A percentile compares a stretch with the other conserved stretches of the same genome.
phyloP scores from a whole-genome alignment of 2,113 vertebrate genomes.

The Anas platyrhynchos region DNA sequence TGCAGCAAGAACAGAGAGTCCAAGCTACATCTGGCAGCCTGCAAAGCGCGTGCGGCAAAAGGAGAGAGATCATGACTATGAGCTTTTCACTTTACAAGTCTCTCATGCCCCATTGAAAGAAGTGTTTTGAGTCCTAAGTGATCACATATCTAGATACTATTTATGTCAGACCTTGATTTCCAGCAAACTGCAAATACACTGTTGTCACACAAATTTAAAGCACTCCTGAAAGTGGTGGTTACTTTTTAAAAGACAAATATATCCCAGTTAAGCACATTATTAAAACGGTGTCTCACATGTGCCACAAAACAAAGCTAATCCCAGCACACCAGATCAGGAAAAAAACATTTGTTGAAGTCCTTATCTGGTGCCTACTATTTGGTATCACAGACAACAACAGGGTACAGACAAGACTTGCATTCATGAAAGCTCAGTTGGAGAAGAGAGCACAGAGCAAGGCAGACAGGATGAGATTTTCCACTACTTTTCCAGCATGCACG shows the following conservation, averaged over 20 bases:
- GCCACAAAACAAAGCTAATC: not conserved
- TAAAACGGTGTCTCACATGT: not conserved
- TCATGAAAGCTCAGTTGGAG: rapidly evolving
- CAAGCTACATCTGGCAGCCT: not conserved
- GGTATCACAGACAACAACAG: not conserved
- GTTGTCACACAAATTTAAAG: not conserved
- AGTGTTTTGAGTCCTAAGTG: not conserved
- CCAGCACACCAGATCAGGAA: not conserved
- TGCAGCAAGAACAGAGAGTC: not conserved
- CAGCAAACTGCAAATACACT: not conserved
- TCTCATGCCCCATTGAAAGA: not conserved
- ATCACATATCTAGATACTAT: not conserved
- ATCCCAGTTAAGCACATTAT: rapidly evolving
- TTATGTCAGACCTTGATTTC: not conserved
- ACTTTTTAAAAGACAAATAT: not conserved
- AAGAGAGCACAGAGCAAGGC: not conserved
- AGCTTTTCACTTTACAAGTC: not conserved
- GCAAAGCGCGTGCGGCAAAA: not conserved
- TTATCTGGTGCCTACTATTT: not conserved
- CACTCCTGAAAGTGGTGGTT: not conserved
- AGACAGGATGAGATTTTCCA: not conserved
- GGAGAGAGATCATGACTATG: not conserved
- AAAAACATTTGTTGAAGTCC: not conserved
- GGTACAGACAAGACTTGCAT: not conserved
- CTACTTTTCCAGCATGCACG: no score